A percentile compares a stretch with the other conserved stretches of the same genome.
Evolutionary conservation across 2,888 invertebrate genomes (phyloP).

Genomic region (Monopis laevigella): DNA sequence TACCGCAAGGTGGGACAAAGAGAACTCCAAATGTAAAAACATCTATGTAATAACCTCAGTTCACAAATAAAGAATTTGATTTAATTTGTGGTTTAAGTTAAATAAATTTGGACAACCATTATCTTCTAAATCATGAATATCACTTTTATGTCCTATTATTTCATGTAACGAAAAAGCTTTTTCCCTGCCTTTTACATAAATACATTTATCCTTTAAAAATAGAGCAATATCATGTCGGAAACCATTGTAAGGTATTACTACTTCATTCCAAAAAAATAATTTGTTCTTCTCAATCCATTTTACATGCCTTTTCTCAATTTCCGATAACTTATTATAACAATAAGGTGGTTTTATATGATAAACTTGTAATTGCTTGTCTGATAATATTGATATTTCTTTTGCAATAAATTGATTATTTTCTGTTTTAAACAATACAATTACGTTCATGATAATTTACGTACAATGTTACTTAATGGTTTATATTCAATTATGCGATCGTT

Average conservation of each 20-base stretch:
- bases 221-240: not conserved
- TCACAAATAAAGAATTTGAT: too few species aligned
- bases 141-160: not conserved
- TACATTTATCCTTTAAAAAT: not conserved
- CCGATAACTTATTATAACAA: not conserved
- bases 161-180: not conserved
- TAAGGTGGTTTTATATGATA: not conserved
- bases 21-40: too few species aligned
- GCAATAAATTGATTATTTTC: conserved; percentile 13
- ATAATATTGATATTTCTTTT: conserved; percentile 13
- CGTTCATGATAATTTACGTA: conserved; percentile 19
- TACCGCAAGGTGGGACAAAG: too few species aligned
- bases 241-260: not conserved
- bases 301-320: not conserved
- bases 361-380: not conserved
- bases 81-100: too few species aligned
- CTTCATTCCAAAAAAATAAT: not conserved
- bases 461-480: too few species aligned
- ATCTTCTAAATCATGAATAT: not conserved
- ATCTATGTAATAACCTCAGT: too few species aligned
- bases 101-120: not conserved
- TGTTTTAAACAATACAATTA: conserved; percentile 15
- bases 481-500: conserved; percentile 21
- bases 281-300: not conserved
- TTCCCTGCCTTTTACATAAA: not conserved